Evolutionary conservation across 2,888 invertebrate genomes (phyloP).

Genomic region (Notodonta ziczac): DNA sequence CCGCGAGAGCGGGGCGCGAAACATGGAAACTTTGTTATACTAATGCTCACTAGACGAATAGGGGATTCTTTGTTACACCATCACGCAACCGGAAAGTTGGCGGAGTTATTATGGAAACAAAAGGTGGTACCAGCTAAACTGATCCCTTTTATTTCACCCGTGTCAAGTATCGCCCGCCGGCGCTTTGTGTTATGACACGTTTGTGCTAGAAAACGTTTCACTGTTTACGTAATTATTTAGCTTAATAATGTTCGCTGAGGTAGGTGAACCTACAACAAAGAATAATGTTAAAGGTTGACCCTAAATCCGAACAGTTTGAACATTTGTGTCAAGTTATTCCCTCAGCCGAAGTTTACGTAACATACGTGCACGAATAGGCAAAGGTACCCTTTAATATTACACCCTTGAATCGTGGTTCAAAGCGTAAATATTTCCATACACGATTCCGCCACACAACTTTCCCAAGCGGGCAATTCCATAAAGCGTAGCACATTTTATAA

Average conservation of each 20-base stretch:
- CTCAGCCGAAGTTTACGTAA: background rate
- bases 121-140: slow-evolving; percentile 38
- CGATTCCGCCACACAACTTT: slow-evolving; percentile 52
- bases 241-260: background rate
- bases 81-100: slow-evolving; percentile 57
- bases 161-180: slow-evolving; percentile 30
- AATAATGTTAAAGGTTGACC: no score
- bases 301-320: background rate
- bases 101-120: slow-evolving; percentile 43
- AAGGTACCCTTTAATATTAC: slow-evolving; percentile 50
- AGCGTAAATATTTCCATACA: slow-evolving; percentile 59
- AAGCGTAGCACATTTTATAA: slow-evolving; percentile 59
- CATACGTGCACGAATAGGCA: slow-evolving; percentile 43
- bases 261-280: no score
- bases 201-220: slow-evolving; percentile 20
- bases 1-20: slow-evolving; percentile 31
- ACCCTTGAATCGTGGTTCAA: slow-evolving; percentile 47
- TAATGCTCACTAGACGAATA: slow-evolving; percentile 56
- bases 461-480: slow-evolving; percentile 55
- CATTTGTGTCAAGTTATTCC: background rate
- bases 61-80: slow-evolving; percentile 53
- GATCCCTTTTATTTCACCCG: slow-evolving; percentile 36
- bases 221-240: slow-evolving; percentile 1
- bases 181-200: slow-evolving; percentile 29
- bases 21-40: slow-evolving; percentile 41